Evolutionary conservation across 1,140 invertebrate genomes (phyloP).

Genomic region (Contarinia nasturtii): DNA sequence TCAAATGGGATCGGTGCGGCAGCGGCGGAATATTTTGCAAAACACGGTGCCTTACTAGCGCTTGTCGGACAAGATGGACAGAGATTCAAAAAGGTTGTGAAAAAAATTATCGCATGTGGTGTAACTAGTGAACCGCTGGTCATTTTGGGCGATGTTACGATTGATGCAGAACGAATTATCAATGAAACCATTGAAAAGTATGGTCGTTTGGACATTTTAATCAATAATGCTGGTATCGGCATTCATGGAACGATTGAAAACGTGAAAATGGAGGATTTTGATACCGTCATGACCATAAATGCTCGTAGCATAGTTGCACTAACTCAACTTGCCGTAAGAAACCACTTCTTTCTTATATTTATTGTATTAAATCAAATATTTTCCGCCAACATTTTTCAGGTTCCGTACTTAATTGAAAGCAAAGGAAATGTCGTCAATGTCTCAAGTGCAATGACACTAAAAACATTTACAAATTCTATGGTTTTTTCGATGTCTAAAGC

Average conservation of each 20-base stretch:
- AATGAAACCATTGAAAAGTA: conserved; percentile 46
- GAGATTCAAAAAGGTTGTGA: conserved; percentile 40
- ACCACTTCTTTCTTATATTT: too few relatives aligned
- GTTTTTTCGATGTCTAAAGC: conserved; percentile 80
- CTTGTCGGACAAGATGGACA: conserved; percentile 54
- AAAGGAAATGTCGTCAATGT: conserved; percentile 69
- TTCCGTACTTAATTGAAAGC: conserved; percentile 44
- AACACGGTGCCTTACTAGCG: conserved; percentile 49
- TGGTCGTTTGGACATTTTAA: conserved; percentile 52
- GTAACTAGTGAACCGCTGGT: not conserved
- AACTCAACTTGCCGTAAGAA: conserved; percentile 65
- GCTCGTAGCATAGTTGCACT: conserved; percentile 66
- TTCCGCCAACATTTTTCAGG: too few relatives aligned
- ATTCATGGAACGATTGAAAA: conserved; percentile 66
- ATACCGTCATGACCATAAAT: conserved; percentile 68
- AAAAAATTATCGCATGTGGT: not conserved
- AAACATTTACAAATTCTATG: conserved; percentile 50
- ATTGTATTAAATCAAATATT: too few relatives aligned
- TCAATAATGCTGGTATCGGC: conserved; percentile 79
- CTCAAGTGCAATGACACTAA: conserved; percentile 55
- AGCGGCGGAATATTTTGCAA: conserved; percentile 56
- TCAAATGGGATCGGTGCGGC: conserved; percentile 76
- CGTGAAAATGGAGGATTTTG: conserved; percentile 63
- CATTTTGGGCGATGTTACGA: conserved; percentile 40
- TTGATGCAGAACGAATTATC: conserved; percentile 52